These are phyloP conservation scores for Euplexia lucipara DNA, from an alignment of 2,888 invertebrate species.

Conservation along the genomic window DNA sequence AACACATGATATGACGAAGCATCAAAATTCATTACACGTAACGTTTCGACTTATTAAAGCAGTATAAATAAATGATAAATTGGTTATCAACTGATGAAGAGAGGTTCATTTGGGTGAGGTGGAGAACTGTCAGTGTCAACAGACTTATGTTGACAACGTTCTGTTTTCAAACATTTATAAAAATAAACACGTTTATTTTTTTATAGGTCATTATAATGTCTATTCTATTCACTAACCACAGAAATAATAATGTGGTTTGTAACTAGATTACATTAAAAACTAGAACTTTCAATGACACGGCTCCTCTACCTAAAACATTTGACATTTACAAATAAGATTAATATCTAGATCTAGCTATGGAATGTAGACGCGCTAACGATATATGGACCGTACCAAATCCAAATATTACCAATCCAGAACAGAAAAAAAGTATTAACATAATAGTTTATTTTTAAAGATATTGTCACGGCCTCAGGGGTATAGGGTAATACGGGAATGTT, in stretches of 20 bases:
- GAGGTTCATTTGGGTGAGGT: slow-evolving; percentile 55
- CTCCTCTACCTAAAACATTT: slow-evolving; percentile 19
- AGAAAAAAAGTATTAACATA: neutral
- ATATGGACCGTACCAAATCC: slow-evolving; percentile 8
- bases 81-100: slow-evolving; percentile 47
- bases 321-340: slow-evolving; percentile 22
- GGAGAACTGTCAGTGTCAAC: slow-evolving; percentile 28
- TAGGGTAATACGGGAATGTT: slow-evolving; percentile 30
- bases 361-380: slow-evolving; percentile 30
- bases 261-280: slow-evolving; percentile 34
- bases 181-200: slow-evolving; percentile 7
- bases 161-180: slow-evolving; percentile 39
- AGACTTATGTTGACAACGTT: slow-evolving; percentile 9
- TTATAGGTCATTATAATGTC: slow-evolving; percentile 38
- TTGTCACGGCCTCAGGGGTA: slow-evolving; percentile 1
- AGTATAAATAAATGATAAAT: slow-evolving; percentile 45
- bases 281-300: slow-evolving; percentile 20
- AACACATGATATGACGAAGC: slow-evolving; percentile 41
- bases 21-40: slow-evolving; percentile 38
- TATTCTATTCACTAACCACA: slow-evolving; percentile 35
- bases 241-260: slow-evolving; percentile 30
- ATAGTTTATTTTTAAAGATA: slow-evolving; percentile 19
- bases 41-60: slow-evolving; percentile 17
- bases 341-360: slow-evolving; percentile 10
- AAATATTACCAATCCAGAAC: slow-evolving; percentile 5